phyloP scores from a whole-genome alignment of 2,797 vertebrate genomes.

The Syndactyla subalaris region DNA sequence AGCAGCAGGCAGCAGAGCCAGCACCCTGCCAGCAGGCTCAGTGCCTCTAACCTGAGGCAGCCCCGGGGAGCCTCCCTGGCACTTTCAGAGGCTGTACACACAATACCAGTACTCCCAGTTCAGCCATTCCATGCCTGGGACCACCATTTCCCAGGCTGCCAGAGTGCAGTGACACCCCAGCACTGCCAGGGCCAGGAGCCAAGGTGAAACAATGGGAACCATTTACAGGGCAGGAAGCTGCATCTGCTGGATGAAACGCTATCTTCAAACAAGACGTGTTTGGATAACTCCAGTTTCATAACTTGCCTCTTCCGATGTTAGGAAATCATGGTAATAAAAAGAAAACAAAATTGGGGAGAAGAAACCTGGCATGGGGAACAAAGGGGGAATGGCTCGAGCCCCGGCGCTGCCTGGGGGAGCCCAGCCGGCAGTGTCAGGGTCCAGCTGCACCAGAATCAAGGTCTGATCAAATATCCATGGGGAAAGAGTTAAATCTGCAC shows the following conservation, averaged over 20 bases:
- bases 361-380: not conserved
- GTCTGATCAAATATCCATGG: not conserved
- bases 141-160: not conserved
- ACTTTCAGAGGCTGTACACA: not conserved
- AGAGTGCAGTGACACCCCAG: not conserved
- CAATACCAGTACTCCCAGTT: not conserved
- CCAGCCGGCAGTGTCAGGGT: not conserved
- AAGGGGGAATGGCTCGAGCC: not conserved
- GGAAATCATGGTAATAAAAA: conserved; percentile 62
- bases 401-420: rapidly evolving
- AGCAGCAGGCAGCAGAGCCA: rapidly evolving
- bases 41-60: not conserved
- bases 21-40: not conserved
- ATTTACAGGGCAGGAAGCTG: conserved; percentile 64
- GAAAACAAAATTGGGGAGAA: conserved; percentile 42
- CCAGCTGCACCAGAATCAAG: not conserved
- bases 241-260: conserved; percentile 65
- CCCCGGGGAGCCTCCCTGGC: not conserved
- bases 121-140: not conserved
- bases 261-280: conserved; percentile 71
- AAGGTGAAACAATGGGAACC: conserved; percentile 58
- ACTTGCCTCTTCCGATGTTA: conserved; percentile 60
- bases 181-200: conserved; percentile 32
- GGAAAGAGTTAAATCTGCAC: not conserved
- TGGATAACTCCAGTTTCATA: conserved; percentile 72